Conservation (phyloP, 2,888 invertebrate species). For the Meghimatium bilineatum region DNA sequence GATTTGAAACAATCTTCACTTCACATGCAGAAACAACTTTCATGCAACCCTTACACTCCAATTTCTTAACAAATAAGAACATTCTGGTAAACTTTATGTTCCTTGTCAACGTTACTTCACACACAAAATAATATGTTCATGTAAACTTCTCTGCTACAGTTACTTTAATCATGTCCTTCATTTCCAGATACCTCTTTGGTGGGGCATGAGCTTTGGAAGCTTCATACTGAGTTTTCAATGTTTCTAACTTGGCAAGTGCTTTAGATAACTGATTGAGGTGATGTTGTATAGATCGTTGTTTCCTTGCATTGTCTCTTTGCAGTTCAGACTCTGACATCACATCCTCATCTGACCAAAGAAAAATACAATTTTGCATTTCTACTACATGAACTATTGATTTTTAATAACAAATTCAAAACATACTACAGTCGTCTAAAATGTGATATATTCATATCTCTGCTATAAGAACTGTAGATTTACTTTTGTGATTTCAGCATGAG, state of each 20-base stretch:
- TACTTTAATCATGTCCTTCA: conserved; percentile 53
- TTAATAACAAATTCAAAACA: no score
- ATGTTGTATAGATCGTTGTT: conserved; percentile 44
- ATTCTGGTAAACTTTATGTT: no score
- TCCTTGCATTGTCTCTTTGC: conserved; percentile 50
- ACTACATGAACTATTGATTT: no score
- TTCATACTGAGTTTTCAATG: conserved; percentile 45
- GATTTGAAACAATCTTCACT: no score
- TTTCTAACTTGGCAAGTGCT: conserved; percentile 43
- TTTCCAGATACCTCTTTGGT: conserved; percentile 47
- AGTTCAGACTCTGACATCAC: conserved; percentile 48
- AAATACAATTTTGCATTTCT: background rate
- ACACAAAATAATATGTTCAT: background rate
- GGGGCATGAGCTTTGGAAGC: conserved; percentile 50
- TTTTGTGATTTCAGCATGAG: no score
- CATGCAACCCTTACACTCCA: no score
- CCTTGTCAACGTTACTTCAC: background rate
- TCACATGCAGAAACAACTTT: no score
- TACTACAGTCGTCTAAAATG: no score
- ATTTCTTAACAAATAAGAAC: no score
- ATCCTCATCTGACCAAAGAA: conserved; percentile 37
- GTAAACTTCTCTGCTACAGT: conserved; percentile 38
- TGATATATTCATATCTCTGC: no score
- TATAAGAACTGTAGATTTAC: no score
- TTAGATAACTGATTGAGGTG: conserved; percentile 27